Evolutionary conservation across 1,140 invertebrate genomes (phyloP), one percentile per base, ranked within the genome.

Genomic region (Halesus radiatus): DNA sequence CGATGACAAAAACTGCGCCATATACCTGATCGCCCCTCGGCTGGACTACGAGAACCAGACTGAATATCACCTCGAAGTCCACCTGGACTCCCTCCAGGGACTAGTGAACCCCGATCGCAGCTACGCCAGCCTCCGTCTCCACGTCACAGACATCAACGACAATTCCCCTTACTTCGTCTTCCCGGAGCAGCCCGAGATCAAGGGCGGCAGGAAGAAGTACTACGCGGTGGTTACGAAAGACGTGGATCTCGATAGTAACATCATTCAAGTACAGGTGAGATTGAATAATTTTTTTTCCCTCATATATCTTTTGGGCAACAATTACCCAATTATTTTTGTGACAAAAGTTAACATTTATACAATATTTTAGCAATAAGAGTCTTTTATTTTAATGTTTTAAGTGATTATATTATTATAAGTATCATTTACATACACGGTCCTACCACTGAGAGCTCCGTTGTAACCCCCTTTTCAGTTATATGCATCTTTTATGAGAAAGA

Each of bases 121-220:
- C 83, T 91, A 91, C 10, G 93, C 95, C 0, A 92, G 93, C 85
- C 91, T 98, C 0, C 94, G 94, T 80, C 92, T 98, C 4, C 94
- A 95, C 83, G 93, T 98, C 0, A 88, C 94, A 0, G 96, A 98
- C 85, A 92, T 95, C 1, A 98, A 98, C 85, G 96, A 98, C 85
- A 97, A 98, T 85, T 90, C 90, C 3, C 96, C 97, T 0, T 90
- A 92, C 78, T 98, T 98, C 86, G 87, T 95, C 0, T 95, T 94
- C 79, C 92, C 94, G 0, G 91, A 92, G 1, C 87, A 88, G 74
- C 87, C 87, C 0, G 87, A 85, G 8, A 87, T 90, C n/a, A 83
- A 82, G 15, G 85, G 76, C 0, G 88, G 87, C 10, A 88, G 86
- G 64, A 88, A 86, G 73, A 89, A 89, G 76, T 89, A 89, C 76